Conservation (phyloP, 1,140 invertebrate species). For the Drosophila fuyamai region DNA sequence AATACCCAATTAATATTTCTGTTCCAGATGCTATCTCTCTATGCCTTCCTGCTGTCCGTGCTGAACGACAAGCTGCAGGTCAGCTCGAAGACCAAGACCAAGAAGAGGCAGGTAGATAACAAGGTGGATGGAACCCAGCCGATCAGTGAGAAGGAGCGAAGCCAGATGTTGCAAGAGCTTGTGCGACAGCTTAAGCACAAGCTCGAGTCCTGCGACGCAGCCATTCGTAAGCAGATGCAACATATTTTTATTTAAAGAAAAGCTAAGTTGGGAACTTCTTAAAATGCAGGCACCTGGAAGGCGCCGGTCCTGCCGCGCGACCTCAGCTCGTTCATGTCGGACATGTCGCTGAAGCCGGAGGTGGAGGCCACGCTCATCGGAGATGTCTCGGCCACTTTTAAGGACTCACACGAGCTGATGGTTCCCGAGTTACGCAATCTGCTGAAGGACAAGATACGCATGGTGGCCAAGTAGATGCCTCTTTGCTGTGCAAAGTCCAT, state of each 20-base stretch:
- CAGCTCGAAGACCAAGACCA: conserved; percentile 65
- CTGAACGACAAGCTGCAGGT: conserved; percentile 78
- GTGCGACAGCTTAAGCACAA: conserved; percentile 80
- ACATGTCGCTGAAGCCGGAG: conserved; percentile 82
- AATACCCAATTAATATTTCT: background rate
- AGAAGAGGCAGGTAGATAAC: conserved; percentile 56
- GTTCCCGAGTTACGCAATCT: conserved; percentile 78
- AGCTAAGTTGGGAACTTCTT: background rate
- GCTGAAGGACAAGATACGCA: conserved; percentile 83
- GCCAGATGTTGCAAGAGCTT: conserved; percentile 70
- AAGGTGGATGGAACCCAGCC: conserved; percentile 50
- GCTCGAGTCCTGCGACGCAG: conserved; percentile 69
- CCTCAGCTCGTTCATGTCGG: conserved; percentile 79
- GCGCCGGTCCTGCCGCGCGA: conserved; percentile 65
- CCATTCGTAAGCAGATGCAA: conserved; percentile 59
- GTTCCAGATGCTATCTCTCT: conserved; percentile 75
- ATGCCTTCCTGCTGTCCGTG: conserved; percentile 79
- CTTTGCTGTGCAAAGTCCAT: conserved; percentile 71
- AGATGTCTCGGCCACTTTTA: conserved; percentile 79
- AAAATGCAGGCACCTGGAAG: conserved; percentile 68
- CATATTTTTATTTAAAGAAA: background rate
- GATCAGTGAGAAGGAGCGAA: conserved; percentile 78
- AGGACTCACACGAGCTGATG: conserved; percentile 81
- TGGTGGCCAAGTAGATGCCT: conserved; percentile 65
- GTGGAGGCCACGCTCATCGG: conserved; percentile 74